Evolutionary conservation across 2,113 vertebrate species (phyloP), one percentile per base, ranked within the genome.

Genomic region (Isurus oxyrinchus): DNA sequence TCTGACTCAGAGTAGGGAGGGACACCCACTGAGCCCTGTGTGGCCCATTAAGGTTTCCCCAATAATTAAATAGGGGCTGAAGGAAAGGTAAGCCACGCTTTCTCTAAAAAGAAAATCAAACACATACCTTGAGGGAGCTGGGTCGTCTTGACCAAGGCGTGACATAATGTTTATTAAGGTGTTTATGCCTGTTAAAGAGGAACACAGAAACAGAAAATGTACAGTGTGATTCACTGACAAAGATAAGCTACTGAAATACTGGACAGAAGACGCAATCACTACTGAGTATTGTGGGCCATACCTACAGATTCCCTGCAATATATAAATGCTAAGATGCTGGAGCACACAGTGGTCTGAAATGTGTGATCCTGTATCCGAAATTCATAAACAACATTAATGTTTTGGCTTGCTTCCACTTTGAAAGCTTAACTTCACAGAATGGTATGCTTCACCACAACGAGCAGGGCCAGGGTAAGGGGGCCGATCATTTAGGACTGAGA

Each of bases 111-210:
- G 3, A 31, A 84, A 72, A 53, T 35, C 94, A 59, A 96, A 97
- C 96, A 96, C 97, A 97, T 98, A 99, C 99, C 99, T 99, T 97
- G 99, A 99, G 96, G 99, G 99, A 97, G 99, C 98, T 96, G 99
- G 99, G 97, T 99, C 99, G 95, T 99, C 99, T 98, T 99, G 99
- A 94, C 99, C 99, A 97, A 99, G 98, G n/a, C 99, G 99, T 96
- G 99, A 99, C 99, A 99, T 99, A 97, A 99, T 99, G 98, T 99
- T 99, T 98, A 99, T 99, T 98, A 99, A 97, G 0, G 99, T 99
- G 97, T 99, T 99, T 98, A 99, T 99, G 96, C 99, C 99, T 99
- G 97, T 59, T 96, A 87, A 97, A 96, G 76, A 96, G 93, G 97
- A 97, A 97, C 66, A 90, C 72, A 96, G 96, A 94, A 79, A 97